phyloP scores from a whole-genome alignment of 2,113 vertebrate genomes.

The Myotis davidii region DNA sequence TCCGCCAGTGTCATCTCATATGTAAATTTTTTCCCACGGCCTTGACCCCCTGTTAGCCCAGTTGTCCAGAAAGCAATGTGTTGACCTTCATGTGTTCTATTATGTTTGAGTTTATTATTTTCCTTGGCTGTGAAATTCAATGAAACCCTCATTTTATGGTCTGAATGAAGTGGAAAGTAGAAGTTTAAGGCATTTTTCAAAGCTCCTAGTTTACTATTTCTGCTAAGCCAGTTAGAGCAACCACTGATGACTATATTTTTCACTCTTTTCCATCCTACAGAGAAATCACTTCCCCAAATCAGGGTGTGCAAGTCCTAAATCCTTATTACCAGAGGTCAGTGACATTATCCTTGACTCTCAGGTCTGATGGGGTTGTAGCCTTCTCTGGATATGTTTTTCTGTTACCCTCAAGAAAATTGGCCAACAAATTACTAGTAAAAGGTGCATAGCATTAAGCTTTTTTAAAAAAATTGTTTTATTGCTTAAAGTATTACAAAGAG shows the following conservation, averaged over 20 bases:
- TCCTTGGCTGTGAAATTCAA: slow-evolving; percentile 38
- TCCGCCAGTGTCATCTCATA: background rate
- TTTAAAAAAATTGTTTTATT: too few relatives aligned
- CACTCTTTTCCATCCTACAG: background rate
- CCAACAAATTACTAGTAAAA: background rate
- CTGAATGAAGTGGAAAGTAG: background rate
- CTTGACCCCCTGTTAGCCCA: background rate
- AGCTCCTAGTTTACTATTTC: background rate
- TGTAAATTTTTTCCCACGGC: background rate
- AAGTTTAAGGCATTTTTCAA: slow-evolving; percentile 7
- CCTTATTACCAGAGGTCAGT: background rate
- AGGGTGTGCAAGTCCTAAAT: background rate
- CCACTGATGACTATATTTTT: background rate
- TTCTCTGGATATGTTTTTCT: background rate
- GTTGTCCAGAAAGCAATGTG: background rate
- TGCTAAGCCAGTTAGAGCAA: background rate
- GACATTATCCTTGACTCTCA: background rate
- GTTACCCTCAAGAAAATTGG: background rate
- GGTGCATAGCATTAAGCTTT: background rate
- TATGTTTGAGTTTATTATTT: slow-evolving; percentile 33
- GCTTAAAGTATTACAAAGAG: too few relatives aligned
- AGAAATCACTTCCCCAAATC: background rate
- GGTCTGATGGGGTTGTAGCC: background rate
- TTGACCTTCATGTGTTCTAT: background rate
- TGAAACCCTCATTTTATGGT: background rate